Evolutionary conservation across 2,888 invertebrate species (phyloP).

Genomic region (Drosophila infuscata): DNA sequence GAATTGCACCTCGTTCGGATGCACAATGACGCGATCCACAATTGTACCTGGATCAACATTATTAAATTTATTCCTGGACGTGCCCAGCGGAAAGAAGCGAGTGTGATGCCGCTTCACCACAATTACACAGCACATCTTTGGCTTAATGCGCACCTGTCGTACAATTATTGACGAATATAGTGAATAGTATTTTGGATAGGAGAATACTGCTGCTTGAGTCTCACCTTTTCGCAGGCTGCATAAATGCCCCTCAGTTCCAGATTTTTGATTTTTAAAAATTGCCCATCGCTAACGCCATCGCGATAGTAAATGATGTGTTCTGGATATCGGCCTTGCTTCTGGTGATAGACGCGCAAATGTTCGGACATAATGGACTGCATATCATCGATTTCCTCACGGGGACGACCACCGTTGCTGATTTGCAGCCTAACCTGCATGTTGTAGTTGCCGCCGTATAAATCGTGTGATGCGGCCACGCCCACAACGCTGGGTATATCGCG

Average conservation of each 20-base stretch:
- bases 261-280: constrained; percentile 88
- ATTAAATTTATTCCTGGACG: constrained; percentile 86
- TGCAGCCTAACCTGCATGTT: constrained; percentile 92
- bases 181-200: neutral
- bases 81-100: constrained; percentile 86
- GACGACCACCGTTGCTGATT: constrained; percentile 85
- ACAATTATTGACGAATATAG: neutral
- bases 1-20: constrained; percentile 94
- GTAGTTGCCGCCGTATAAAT: constrained; percentile 88
- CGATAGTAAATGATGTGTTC: constrained; percentile 90
- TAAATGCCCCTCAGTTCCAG: constrained; percentile 89
- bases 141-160: constrained; percentile 85
- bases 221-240: constrained; percentile 87
- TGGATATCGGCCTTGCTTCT: constrained; percentile 83
- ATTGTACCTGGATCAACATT: constrained; percentile 95
- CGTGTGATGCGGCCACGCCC: constrained; percentile 91
- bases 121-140: constrained; percentile 94
- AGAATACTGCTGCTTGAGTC: neutral
- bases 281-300: constrained; percentile 95
- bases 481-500: constrained; percentile 87
- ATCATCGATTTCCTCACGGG: constrained; percentile 91
- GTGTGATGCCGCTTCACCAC: constrained; percentile 99
- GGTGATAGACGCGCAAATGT: constrained; percentile 88
- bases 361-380: constrained; percentile 89
- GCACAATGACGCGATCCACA: constrained; percentile 93